Evolutionary conservation across 2,113 vertebrate species (phyloP).

Genomic region (Oncorhynchus kisutch): DNA sequence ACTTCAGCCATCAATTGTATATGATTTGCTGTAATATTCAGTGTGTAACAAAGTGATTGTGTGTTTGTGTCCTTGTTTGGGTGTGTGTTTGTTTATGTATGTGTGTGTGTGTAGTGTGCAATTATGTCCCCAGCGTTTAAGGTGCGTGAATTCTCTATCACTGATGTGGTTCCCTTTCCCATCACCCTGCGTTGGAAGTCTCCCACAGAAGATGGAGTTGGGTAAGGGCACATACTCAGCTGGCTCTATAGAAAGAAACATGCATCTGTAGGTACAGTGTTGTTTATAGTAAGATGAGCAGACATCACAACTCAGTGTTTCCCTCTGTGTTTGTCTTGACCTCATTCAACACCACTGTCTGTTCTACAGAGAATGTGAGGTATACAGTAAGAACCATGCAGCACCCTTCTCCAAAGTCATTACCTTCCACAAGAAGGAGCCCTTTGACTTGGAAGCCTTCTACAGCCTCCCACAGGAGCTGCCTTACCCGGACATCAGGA

Average conservation of each 20-base stretch:
- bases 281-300: background rate
- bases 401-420: conserved; percentile 96
- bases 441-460: conserved; percentile 92
- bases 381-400: conserved; percentile 91
- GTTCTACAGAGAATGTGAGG: conserved; percentile 86
- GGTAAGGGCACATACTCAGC: conserved; percentile 68
- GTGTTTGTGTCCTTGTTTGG: conserved; percentile 17
- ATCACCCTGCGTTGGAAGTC: conserved; percentile 91
- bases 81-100: conserved; percentile 32
- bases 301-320: background rate
- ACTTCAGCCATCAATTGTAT: background rate
- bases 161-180: conserved; percentile 90
- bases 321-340: background rate
- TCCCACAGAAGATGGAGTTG: conserved; percentile 85
- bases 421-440: conserved; percentile 96
- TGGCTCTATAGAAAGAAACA: background rate
- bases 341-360: background rate
- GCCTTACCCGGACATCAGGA: conserved; percentile 89
- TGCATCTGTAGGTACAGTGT: background rate
- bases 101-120: conserved; percentile 81
- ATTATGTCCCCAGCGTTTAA: conserved; percentile 97
- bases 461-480: conserved; percentile 89
- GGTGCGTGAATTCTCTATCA: conserved; percentile 95
- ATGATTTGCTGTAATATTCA: background rate
- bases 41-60: conserved; percentile 23